phyloP scores from a whole-genome alignment of 2,888 invertebrate genomes.

The Caenorhabditis imperialis region DNA sequence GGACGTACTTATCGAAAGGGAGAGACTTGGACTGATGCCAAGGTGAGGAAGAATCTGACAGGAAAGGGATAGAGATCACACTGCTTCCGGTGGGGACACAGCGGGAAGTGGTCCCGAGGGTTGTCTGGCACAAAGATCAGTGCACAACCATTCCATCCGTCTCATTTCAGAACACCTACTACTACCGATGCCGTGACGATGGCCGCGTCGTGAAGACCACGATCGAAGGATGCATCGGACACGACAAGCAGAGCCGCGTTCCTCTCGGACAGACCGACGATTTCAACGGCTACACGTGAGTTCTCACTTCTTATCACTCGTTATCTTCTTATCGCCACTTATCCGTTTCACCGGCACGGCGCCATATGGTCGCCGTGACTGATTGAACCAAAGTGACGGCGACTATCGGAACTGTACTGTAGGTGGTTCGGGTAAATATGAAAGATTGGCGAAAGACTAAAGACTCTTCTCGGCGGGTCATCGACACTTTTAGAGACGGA shows the following conservation, averaged over 20 bases:
- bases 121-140: not conserved
- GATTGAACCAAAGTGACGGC: conserved; percentile 23
- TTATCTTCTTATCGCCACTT: conserved; percentile 38
- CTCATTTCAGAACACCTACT: conserved; percentile 70
- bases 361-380: conserved; percentile 25
- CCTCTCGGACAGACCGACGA: conserved; percentile 69
- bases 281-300: conserved; percentile 67
- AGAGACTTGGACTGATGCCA: conserved; percentile 70
- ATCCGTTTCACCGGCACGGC: conserved; percentile 31
- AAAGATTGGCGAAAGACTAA: conserved; percentile 28
- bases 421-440: conserved; percentile 12
- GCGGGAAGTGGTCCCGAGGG: not conserved
- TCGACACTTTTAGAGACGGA: not conserved
- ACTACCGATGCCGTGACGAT: conserved; percentile 67
- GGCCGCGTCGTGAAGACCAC: conserved; percentile 66
- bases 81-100: conserved; percentile 2
- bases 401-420: conserved; percentile 3
- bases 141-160: too few species aligned
- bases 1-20: conserved; percentile 58
- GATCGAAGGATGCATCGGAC: conserved; percentile 68
- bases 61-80: not conserved
- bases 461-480: not conserved
- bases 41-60: conserved; percentile 37
- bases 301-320: conserved; percentile 10
- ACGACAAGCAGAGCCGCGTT: conserved; percentile 65